These are phyloP conservation scores for Mus minutoides DNA, from an alignment of 2,797 vertebrate genomes.

Conservation along the genomic window DNA sequence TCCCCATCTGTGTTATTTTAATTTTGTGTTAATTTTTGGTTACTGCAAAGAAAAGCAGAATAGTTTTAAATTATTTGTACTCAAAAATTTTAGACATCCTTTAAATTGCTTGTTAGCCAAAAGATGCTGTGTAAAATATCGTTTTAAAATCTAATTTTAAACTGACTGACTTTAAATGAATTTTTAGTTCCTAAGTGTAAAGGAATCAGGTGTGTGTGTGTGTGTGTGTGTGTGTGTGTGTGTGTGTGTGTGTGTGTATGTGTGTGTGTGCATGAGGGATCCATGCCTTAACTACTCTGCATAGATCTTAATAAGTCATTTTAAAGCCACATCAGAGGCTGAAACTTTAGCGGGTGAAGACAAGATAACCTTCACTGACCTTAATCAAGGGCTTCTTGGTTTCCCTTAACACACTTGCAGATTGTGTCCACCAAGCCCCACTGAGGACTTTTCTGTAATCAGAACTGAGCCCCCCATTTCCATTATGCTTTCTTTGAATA, in stretches of 20 bases:
- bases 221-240: no score
- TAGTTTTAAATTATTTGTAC: not conserved
- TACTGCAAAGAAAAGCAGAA: not conserved
- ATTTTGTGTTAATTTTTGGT: not conserved
- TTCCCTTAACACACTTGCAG: not conserved
- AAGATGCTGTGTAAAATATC: not conserved
- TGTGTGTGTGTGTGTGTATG: not conserved
- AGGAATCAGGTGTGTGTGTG: not conserved
- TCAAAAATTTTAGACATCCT: constrained; percentile 1
- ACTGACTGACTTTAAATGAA: not conserved
- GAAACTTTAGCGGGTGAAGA: not conserved
- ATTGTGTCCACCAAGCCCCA: not conserved
- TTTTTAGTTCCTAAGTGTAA: constrained; percentile 31
- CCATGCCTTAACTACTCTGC: not conserved
- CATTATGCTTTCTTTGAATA: not conserved
- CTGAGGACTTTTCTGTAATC: not conserved
- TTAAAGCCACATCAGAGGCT: not conserved
- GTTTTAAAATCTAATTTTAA: constrained; percentile 18
- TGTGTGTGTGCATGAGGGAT: not conserved
- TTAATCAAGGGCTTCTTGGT: not conserved
- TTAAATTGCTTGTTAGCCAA: not conserved
- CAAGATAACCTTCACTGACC: not conserved
- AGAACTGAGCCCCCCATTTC: not conserved
- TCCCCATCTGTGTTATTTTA: not conserved
- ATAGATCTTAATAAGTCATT: not conserved